phyloP scores from a whole-genome alignment of 2,888 invertebrate genomes.

The Agrotis segetum region DNA sequence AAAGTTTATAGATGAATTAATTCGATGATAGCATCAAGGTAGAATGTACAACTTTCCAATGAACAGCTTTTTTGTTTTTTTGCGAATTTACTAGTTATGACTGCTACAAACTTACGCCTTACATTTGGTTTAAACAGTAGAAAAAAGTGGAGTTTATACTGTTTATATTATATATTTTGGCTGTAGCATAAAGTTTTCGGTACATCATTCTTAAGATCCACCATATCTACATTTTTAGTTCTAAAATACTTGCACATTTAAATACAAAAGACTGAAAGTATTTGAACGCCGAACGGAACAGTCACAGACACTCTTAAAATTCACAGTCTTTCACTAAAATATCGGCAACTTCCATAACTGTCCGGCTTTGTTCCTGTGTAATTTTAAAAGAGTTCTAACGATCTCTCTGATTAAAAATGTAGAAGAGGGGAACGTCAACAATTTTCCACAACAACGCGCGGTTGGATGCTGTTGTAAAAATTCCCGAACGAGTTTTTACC shows the following conservation, averaged over 20 bases:
- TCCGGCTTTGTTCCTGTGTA: not conserved
- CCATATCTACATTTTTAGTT: too few species aligned
- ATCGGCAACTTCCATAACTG: not conserved
- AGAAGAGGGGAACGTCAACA: constrained; percentile 6
- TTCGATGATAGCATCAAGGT: too few species aligned
- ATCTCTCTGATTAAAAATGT: constrained; percentile 21
- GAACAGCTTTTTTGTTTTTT: not conserved
- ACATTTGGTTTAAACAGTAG: too few species aligned
- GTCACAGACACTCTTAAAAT: not conserved
- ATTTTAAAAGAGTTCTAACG: constrained; percentile 17
- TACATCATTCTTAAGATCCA: not conserved
- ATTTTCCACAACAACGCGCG: constrained; percentile 11
- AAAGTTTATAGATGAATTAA: too few species aligned
- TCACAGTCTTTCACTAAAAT: not conserved
- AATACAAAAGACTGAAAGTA: not conserved
- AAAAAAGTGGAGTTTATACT: too few species aligned
- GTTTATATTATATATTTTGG: too few species aligned
- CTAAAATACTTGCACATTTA: not conserved
- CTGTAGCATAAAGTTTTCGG: not conserved
- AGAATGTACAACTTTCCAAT: not conserved
- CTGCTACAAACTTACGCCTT: too few species aligned
- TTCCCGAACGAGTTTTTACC: constrained; percentile 2
- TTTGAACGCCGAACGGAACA: not conserved
- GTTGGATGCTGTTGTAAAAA: constrained; percentile 9
- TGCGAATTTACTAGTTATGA: not conserved